Evolutionary conservation across 2,888 invertebrate genomes (phyloP), one percentile per base, ranked within the genome.

Genomic region (Microdon myrmicae): DNA sequence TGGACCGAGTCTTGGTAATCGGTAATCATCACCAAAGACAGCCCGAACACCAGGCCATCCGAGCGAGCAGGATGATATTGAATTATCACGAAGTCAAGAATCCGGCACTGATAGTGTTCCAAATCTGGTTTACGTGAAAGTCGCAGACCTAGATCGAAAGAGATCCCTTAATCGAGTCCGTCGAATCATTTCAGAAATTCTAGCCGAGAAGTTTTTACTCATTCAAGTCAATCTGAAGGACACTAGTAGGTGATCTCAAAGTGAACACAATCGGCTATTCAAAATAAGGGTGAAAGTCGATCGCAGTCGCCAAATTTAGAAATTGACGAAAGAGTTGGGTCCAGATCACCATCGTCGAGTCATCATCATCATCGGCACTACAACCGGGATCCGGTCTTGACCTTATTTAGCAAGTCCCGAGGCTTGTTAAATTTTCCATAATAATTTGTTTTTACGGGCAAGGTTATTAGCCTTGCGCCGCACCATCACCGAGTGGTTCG

Each of bases 221-320:
- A 54, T 29, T 54, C 59, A 13, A 53, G 47, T 1, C 59, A 12
- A 31, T 44, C 66, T 5, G 39, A 19, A 26, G 54, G 59, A 1
- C 39, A 31, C 16, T 2, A 67, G 67, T 9, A 16, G 38, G 17
- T 51, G 29, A 1, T 48, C 19, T 16, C 28, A 5, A 7, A 8
- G 19, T 1, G 26, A 35, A 71, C 12, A 72, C 75, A 1, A 71
- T 70, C 58, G 4, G 47, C 23, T 1, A 47, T 47, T 43, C 26
- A 12, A 1, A 41, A 41, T 75, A 81, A 44, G 48, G 80, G 48
- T 72, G 79, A 85, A 0, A 82, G 81, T 12, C 83, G 84, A 4
- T 81, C 78, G 0, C 83, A 83, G 16, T 83, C 82, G 9, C 83
- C 83, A 1, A 81, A 81, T 69, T 74, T 83, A 26, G 79, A 83